phyloP scores from a whole-genome alignment of 1,140 invertebrate species.

The Temnothorax longispinosus region DNA sequence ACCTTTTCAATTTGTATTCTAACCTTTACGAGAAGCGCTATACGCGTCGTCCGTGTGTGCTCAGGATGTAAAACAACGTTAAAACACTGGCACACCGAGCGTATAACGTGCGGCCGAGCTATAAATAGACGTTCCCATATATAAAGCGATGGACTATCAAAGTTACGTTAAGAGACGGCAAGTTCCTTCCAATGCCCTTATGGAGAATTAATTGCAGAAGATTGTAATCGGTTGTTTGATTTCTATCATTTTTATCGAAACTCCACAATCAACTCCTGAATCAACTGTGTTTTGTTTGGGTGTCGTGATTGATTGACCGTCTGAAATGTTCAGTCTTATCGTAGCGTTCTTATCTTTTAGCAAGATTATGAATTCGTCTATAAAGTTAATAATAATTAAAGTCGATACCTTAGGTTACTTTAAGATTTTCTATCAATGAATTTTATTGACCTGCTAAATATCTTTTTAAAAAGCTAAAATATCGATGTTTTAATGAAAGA shows the following conservation, averaged over 20 bases:
- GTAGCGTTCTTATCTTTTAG: not conserved
- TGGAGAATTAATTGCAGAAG: slow-evolving; percentile 4
- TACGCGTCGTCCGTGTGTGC: slow-evolving; percentile 21
- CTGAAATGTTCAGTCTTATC: not conserved
- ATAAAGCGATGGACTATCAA: slow-evolving; percentile 39
- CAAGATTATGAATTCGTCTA: not conserved
- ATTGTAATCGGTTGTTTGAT: not conserved
- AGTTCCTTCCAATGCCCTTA: not conserved
- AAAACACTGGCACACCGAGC: slow-evolving; percentile 41
- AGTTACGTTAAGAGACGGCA: slow-evolving; percentile 42
- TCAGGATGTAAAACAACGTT: slow-evolving; percentile 52
- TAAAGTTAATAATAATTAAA: not conserved
- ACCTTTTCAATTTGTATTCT: slow-evolving; percentile 75
- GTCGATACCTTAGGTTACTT: not conserved
- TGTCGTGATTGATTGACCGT: not conserved
- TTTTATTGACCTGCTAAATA: not conserved
- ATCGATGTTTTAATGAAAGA: not conserved
- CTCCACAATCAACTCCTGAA: not conserved
- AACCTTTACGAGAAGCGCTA: slow-evolving; percentile 63
- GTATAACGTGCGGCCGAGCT: slow-evolving; percentile 24
- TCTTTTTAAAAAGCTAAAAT: not conserved
- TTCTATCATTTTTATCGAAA: not conserved
- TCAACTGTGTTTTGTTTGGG: not conserved
- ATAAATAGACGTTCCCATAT: slow-evolving; percentile 45
- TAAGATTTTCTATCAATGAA: not conserved